Evolutionary conservation across 1,140 invertebrate species (phyloP), one percentile per base, ranked within the genome.

Genomic region (Linepithema humile): DNA sequence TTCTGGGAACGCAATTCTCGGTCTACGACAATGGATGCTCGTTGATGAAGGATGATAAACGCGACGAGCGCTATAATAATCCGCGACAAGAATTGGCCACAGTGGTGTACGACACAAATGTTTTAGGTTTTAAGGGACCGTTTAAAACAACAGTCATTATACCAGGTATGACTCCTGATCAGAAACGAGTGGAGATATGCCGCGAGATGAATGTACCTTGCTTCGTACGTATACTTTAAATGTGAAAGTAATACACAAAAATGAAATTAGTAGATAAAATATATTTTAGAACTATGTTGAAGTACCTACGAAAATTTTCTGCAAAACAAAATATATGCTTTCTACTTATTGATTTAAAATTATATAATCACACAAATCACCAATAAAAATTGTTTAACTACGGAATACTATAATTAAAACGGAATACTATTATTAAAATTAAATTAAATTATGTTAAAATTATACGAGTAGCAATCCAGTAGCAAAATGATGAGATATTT

Each of bases 41-140:
- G 43, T 97, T 98, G 23, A 96, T 97, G 92, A 96, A 97, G 92
- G 95, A 95, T 84, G 94, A 96, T 84, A 94, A 96, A 75, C 92
- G 95, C 1, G 95, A 95, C 80, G 95, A 95, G 65, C 92, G 94
- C 45, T 92, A 91, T n/a, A 94, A 96, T 86, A 94, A 96, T 86
- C 96, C 97, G 0, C 94, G 99, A 72, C 97, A 98, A 91, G 99
- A 99, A 95, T 92, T 99, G 48, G 98, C 98, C 2, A 98, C 98
- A 45, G 96, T 99, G 67, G 96, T 98, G 88, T 99, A 99, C 96
- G 99, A 99, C 92, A 99, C 99, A 17, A 99, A 99, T 94, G 99
- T 99, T 2, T 94, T 99, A 60, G 99, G 99, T 65, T 99, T 99
- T 93, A 99, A 99, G 95, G 99, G 99, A 2, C 99, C 99, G 1